Evolutionary conservation across 92 coral and sea anemone genomes (phyloP), one percentile per base, ranked within the genome.

Genomic region (Umimayanthus kanabou): DNA sequence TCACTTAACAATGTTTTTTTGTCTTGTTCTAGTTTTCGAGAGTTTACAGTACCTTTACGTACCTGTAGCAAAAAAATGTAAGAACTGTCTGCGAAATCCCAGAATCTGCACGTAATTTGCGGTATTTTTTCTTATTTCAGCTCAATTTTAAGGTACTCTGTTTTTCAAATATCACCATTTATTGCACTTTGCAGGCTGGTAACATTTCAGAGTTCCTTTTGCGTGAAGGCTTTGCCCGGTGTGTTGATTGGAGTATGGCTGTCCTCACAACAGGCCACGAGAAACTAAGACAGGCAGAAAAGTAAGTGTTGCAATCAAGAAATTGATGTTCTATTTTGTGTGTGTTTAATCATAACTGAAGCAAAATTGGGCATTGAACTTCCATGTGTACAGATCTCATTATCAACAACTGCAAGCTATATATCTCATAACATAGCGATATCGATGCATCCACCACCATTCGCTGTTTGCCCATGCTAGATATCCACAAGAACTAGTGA

Each of bases 191-290:
- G 28, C 80, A 96, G 98, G 99, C 99, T 89, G 99, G 99, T 65
- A 97, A 93, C 58, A 97, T 97, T 83, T 89, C 98, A 39, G 98
- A 97, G 81, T 91, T 97, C 50, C 89, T 97, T 11, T 90, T 97
- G 15, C 93, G 96, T 18, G 99, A 97, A 81, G 99, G 99, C 9
- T 97, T 97, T 91, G 99, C 95, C 13, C 92, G 99, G 20, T 97
- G 99, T 85, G 99, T 97, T 53, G 99, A 95, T 83, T 97, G 99
- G 99, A 96, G 99, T 66, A 96, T 96, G 99, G 98, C 99, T 16
- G 98, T 95, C 2, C 89, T 96, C 30, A 87, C 93, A 16, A 89
- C 89, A 64, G 99, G 98, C 37, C 99, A 95, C 67, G 96, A 96
- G 45, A 93, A 91, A 64, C 92, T 94, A 55, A 94, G 98, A 33